Evolutionary conservation across 2,113 vertebrate species (phyloP), one percentile per base, ranked within the genome.

Genomic region (Willisornis vidua): DNA sequence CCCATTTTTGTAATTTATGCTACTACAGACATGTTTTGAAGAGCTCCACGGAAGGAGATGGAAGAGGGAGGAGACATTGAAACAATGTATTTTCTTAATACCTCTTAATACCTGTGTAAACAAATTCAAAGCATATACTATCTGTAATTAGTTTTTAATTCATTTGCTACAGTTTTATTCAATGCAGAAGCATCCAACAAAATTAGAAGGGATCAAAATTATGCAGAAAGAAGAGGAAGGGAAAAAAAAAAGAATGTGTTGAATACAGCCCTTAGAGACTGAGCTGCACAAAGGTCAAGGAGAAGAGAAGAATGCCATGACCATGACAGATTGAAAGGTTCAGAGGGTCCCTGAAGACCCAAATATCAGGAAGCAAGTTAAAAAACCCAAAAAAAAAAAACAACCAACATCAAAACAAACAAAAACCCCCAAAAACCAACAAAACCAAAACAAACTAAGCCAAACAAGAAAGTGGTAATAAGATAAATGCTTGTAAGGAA

Each of bases 31-130:
- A 9, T 6, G 1, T 2, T 88, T 49, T 84, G 67, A 65, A 72
- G 8, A 76, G 9, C 31, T 74, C 25, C 12, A 3, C 2, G 10
- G 14, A 0, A 67, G 46, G 6, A 84, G 15, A 31, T 0, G 1
- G 43, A 67, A 19, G 14, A 49, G 4, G 52, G 33, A 95, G 24
- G 17, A 89, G 29, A n/a, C 0, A 0, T 26, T 67, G 1, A 7
- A 74, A 48, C 3, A 81, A 8, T 31, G 16, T 29, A 3, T 61
- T 72, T 63, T 46, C 29, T 9, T 43, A 43, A 58, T 16, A 7
- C 22, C 20, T 55, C 19, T 55, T 89, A 78, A 33, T 23, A 67
- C 29, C 19, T 79, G 2, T 31, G 10, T 33, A 52, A 91, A 59
- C 31, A 55, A 67, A 63, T 87, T 55, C 26, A 68, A 55, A 37